Evolutionary conservation across 2,888 invertebrate genomes (phyloP), one percentile per base, ranked within the genome.

Genomic region (Xylota sylvarum): DNA sequence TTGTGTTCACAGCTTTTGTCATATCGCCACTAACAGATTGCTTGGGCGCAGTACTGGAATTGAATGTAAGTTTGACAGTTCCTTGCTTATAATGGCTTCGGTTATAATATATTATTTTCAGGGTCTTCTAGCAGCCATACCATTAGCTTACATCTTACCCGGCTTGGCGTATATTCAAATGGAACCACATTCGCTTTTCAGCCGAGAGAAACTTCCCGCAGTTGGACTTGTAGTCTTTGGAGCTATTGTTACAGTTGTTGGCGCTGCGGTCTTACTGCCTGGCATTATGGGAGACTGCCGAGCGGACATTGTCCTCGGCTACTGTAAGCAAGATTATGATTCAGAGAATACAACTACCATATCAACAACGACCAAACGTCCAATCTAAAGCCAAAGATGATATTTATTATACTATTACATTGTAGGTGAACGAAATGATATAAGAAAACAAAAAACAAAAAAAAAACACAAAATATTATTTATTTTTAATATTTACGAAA

Each of bases 11-110:
- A 56, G 95, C 96, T 35, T 96, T 96, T 90, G 93, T 96, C 58
- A 94, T 97, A 80, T 97, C 97, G 35, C 96, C 97, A 93, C 93
- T 95, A 82, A 97, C 97, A 5, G 96, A 97, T 91, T 97, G 97
- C 91, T 93, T 97, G 48, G 97, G 97, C 23, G 94, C 97, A 46
- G 97, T 97, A 5, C 93, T 97, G 88, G 97, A 97, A 92, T 91
- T 97, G 58, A 97, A 97, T 92, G 96, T 96, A 93, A 94, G 90
- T 89, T 23, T 27, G 12, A 32, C 40, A 35, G 6, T 1, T 58
- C 14, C 32, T 37, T 9, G 40, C 12, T 0, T 5, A 30, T 5
- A n/a, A 19, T 55, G 14, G 55, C 62, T 30, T 82, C 32, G 52
- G 78, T 87, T 88, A 79, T n/a, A 6, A 23, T 23, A 1, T 58